Evolutionary conservation across 2,888 invertebrate genomes (phyloP).

Genomic region (Lottia scabra): DNA sequence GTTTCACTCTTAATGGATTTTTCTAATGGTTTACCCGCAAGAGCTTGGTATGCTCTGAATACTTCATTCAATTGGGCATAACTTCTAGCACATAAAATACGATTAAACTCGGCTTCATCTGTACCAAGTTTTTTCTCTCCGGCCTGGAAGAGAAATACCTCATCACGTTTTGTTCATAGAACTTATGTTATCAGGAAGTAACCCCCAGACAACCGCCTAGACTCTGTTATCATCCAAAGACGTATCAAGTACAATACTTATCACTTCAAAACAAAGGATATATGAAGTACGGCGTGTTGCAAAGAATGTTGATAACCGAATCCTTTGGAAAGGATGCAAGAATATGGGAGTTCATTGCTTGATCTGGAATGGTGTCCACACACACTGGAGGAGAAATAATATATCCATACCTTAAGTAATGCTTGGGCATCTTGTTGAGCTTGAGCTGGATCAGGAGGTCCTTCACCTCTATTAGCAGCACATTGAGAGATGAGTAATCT

Average conservation of each 20-base stretch:
- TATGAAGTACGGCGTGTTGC: too few species aligned
- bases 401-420: slow-evolving; percentile 47
- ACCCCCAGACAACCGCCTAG: not conserved
- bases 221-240: not conserved
- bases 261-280: too few species aligned
- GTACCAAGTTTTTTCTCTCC: slow-evolving; percentile 59
- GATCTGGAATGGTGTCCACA: too few species aligned
- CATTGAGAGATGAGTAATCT: slow-evolving; percentile 67
- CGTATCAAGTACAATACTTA: not conserved
- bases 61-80: slow-evolving; percentile 52
- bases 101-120: slow-evolving; percentile 60
- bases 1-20: slow-evolving; percentile 49
- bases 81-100: slow-evolving; percentile 50
- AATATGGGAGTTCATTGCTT: too few species aligned
- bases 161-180: too few species aligned
- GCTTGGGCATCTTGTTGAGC: slow-evolving; percentile 57
- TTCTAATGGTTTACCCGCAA: slow-evolving; percentile 52
- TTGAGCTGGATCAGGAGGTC: slow-evolving; percentile 37
- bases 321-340: too few species aligned
- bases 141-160: slow-evolving; percentile 40
- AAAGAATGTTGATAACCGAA: too few species aligned
- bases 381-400: too few species aligned
- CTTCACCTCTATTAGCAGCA: slow-evolving; percentile 47
- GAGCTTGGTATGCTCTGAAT: slow-evolving; percentile 50
- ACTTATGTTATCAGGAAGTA: too few species aligned